A percentile compares a stretch with the other conserved stretches of the same genome.
phyloP scores from a whole-genome alignment of 2,888 invertebrate species.

The Agonopterix heracliana region DNA sequence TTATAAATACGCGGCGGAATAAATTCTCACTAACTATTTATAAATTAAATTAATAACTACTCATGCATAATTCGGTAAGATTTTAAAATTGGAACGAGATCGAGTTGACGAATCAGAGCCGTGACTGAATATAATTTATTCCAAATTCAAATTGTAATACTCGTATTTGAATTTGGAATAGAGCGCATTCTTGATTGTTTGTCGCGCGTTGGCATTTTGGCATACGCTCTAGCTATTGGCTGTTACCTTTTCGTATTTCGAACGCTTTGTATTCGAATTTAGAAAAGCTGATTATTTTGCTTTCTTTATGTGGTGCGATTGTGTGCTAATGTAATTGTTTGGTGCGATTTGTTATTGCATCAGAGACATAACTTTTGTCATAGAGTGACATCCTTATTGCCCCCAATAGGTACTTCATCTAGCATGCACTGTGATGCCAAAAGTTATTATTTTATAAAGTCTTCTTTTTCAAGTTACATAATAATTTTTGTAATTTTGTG shows the following conservation, averaged over 20 bases:
- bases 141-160: constrained; percentile 42
- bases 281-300: constrained; percentile 62
- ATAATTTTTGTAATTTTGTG: too few species aligned
- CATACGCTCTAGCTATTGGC: constrained; percentile 62
- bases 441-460: too few species aligned
- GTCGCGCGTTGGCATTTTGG: constrained; percentile 61
- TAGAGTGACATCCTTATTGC: too few species aligned
- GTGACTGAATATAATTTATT: constrained; percentile 45
- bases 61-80: constrained; percentile 32
- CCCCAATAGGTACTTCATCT: too few species aligned
- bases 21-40: constrained; percentile 30
- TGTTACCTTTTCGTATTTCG: constrained; percentile 64
- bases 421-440: too few species aligned
- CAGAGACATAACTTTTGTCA: neutral
- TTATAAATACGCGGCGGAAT: constrained; percentile 63
- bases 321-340: constrained; percentile 71
- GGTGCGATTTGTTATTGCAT: constrained; percentile 54
- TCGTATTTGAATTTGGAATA: constrained; percentile 61
- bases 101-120: constrained; percentile 11
- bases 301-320: constrained; percentile 64
- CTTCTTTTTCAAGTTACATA: too few species aligned
- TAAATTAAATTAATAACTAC: constrained; percentile 40
- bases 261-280: constrained; percentile 70
- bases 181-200: constrained; percentile 67
- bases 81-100: constrained; percentile 36